These are phyloP conservation scores for Molanna angustata DNA, from an alignment of 2,888 invertebrate genomes.

Conservation along the genomic window DNA sequence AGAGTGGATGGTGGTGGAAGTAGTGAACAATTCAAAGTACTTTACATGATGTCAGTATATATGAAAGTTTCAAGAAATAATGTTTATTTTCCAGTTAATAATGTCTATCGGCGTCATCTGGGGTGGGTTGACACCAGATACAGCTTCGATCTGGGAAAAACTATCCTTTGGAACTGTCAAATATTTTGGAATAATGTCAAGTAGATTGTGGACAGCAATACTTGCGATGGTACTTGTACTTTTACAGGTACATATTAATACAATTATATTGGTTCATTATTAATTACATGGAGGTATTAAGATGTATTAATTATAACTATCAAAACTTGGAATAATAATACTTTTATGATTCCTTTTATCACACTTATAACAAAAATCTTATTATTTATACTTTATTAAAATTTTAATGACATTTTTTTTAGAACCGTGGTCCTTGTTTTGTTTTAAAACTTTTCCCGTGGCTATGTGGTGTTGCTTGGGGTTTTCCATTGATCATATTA, in stretches of 20 bases:
- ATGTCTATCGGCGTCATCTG: slow-evolving; percentile 72
- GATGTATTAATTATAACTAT: too few species aligned
- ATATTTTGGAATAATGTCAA: slow-evolving; percentile 75
- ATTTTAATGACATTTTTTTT: slow-evolving; percentile 51
- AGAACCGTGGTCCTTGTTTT: slow-evolving; percentile 81
- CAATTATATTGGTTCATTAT: too few species aligned
- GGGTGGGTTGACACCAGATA: slow-evolving; percentile 61
- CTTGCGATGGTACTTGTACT: slow-evolving; percentile 79
- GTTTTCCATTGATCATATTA: slow-evolving; percentile 66
- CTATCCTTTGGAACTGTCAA: slow-evolving; percentile 75
- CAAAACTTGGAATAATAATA: too few species aligned
- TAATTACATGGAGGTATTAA: too few species aligned
- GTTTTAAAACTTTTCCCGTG: slow-evolving; percentile 73
- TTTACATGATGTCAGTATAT: too few species aligned
- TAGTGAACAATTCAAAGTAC: too few species aligned
- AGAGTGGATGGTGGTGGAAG: too few species aligned
- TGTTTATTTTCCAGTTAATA: slow-evolving; percentile 51
- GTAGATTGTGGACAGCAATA: slow-evolving; percentile 82
- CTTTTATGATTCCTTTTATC: too few species aligned
- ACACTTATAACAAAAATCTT: too few species aligned
- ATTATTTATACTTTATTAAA: too few species aligned
- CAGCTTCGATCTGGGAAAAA: slow-evolving; percentile 58
- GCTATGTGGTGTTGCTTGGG: slow-evolving; percentile 60
- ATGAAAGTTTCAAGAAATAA: too few species aligned
- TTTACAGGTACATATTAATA: slow-evolving; percentile 58